Conservation (phyloP, 2,113 vertebrate genomes). For the Petrocephalus microphthalmus region DNA sequence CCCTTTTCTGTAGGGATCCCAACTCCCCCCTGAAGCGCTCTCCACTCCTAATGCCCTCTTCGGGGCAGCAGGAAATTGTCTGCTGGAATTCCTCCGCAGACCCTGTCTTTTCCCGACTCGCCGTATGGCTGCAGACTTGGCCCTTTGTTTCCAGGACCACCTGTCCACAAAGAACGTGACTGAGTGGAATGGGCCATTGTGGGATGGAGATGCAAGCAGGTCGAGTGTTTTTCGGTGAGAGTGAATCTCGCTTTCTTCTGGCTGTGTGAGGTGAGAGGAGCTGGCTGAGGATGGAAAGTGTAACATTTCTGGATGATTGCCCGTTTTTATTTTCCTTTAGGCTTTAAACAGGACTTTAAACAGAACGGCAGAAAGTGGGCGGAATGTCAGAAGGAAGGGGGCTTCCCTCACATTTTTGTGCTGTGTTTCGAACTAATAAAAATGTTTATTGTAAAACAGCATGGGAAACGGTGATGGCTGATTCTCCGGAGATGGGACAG, state of each 20-base stretch:
- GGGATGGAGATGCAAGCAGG: too few species aligned
- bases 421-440: neutral
- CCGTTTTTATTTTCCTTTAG: neutral
- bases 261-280: neutral
- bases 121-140: neutral
- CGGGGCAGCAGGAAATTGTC: neutral
- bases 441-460: neutral
- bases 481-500: neutral
- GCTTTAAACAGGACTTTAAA: neutral
- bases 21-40: too few species aligned
- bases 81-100: neutral
- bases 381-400: neutral
- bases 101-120: neutral
- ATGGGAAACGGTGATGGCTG: neutral
- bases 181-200: neutral
- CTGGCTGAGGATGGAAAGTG: neutral
- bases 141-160: neutral
- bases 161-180: neutral
- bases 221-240: neutral
- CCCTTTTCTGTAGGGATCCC: neutral
- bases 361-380: neutral
- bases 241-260: neutral
- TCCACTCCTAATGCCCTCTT: neutral
- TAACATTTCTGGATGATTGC: neutral
- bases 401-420: neutral